Conservation (phyloP, 2,113 vertebrate genomes). For the Neolamprologus sp. region DNA sequence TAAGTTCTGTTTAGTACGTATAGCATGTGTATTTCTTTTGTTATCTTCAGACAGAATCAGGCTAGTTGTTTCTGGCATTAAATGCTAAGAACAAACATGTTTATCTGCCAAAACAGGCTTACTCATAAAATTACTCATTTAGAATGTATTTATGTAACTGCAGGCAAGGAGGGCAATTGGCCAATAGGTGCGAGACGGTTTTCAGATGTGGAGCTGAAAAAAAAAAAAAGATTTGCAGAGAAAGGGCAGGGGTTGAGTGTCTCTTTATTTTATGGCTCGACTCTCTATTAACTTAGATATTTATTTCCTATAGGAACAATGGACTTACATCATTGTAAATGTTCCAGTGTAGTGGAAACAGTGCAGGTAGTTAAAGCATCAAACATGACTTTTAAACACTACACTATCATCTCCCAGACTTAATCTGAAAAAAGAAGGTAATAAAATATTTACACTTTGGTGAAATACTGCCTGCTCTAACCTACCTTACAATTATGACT, state of each 20-base stretch:
- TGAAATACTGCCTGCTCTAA: not conserved
- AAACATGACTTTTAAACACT: not conserved
- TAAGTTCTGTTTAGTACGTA: not conserved
- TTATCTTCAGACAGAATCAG: not conserved
- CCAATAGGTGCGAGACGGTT: not conserved
- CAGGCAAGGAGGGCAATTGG: not conserved
- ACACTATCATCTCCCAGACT: not conserved
- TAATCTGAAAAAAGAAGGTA: not conserved
- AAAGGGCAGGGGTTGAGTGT: not conserved
- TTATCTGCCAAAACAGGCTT: not conserved
- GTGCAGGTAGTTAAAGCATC: not conserved
- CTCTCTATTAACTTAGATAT: not conserved
- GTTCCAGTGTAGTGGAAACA: not conserved
- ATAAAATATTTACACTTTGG: not conserved
- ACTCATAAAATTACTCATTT: not conserved
- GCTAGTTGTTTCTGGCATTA: not conserved
- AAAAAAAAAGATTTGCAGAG: not conserved
- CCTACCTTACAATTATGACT: not conserved
- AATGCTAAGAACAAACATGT: not conserved
- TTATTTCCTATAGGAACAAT: not conserved
- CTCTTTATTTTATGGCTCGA: not conserved
- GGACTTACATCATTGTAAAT: not conserved
- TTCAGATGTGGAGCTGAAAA: not conserved
- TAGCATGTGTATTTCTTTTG: not conserved
- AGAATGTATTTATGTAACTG: not conserved